Evolutionary conservation across 2,113 vertebrate species (phyloP).

Genomic region (Psittacara wagleri): DNA sequence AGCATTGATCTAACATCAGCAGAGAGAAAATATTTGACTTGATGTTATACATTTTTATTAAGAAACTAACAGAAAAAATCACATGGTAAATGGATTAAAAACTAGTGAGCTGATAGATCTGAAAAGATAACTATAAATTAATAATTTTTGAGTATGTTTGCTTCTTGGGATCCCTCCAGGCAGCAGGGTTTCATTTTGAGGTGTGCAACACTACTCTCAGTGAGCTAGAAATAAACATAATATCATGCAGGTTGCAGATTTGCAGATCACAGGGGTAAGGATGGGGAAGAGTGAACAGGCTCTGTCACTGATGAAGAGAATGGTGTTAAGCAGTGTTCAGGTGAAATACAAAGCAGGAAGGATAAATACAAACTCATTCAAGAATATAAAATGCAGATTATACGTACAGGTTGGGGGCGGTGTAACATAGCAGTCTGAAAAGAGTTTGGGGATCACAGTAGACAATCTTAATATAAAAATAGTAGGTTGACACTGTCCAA

Average conservation of each 20-base stretch:
- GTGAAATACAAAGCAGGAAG: neutral
- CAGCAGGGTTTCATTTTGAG: neutral
- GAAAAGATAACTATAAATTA: neutral
- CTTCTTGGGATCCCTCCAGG: neutral
- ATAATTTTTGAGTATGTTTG: neutral
- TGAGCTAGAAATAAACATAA: neutral
- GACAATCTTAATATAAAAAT: neutral
- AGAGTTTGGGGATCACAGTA: neutral
- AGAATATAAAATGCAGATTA: neutral
- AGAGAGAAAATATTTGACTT: neutral
- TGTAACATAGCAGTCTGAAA: neutral
- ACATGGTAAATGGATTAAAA: neutral
- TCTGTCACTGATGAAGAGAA: neutral
- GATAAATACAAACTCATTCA: neutral
- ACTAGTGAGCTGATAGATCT: neutral
- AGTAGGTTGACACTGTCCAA: neutral
- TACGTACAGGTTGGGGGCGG: neutral
- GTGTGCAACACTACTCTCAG: neutral
- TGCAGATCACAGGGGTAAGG: neutral
- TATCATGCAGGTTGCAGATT: neutral
- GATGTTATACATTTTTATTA: neutral
- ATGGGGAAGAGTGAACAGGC: neutral
- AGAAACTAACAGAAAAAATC: neutral
- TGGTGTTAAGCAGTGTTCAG: neutral
- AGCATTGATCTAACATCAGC: neutral